Base-by-base conservation (phyloP, 2,113 vertebrate species). In the Megaceryle maxima region DNA sequence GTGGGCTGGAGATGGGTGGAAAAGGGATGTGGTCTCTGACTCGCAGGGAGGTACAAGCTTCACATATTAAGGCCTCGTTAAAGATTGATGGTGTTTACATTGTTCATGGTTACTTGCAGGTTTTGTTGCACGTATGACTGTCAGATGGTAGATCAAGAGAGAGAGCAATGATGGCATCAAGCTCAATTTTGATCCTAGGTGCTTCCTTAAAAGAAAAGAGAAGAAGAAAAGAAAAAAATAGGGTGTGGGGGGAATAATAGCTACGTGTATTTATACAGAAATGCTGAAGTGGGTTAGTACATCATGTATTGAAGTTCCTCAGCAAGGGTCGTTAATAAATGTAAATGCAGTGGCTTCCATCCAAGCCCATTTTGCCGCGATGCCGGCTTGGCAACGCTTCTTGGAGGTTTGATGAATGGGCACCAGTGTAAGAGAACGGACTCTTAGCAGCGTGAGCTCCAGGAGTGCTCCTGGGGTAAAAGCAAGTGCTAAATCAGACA, bases 21-120 rank as follows among this genome's bases (percentile, higher is more conserved):
- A 60, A 76, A 76, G 7, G 6, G 22, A 8, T 33, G 15, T 55
- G 67, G 64, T 78, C 19, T 83, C 74, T 25, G 33, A 56, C 35
- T 92, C 26, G 16, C 22, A 59, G 24, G 21, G 6, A 66, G 66
- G 48, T 69, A 86, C 37, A 75, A 57, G 59, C 37, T 92, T 74
- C 48, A 74, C 62, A 25, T 91, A 76, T 92, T 84, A 94, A 85
- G 57, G 18, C 24, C 41, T 92, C 57, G 29, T 94, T 96, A 74
- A 96, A 84, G 25, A 91, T 91, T 91, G 83, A 94, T 86, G 87
- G 46, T 94, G 63, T 88, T 95, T 92, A 79, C 72, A 82, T 57
- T 2, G 1, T 79, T 96, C 66, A 24, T 46, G 35, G 41, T 90
- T 92, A 44, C 53, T 92, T 94, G 46, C 73, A 67, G 64, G 88